Conservation (phyloP, 2,113 vertebrate species). For the Dissostichus mawsoni region DNA sequence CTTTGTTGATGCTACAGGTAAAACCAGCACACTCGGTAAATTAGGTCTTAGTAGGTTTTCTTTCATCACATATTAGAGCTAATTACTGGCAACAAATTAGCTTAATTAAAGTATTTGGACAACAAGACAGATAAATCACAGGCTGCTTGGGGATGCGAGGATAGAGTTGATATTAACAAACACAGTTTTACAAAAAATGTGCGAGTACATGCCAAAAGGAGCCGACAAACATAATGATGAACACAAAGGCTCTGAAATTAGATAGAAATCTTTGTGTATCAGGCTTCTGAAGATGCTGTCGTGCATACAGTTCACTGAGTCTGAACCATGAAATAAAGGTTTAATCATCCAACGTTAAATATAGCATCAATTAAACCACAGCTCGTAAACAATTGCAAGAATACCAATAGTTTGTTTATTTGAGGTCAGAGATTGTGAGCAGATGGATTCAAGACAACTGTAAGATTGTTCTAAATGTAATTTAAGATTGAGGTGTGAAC, state of each 20-base stretch:
- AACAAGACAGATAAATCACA: slow-evolving; percentile 29
- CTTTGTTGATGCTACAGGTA: slow-evolving; percentile 51
- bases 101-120: slow-evolving; percentile 54
- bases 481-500: no score
- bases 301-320: neutral
- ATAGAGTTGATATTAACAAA: slow-evolving; percentile 16
- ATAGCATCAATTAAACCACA: neutral
- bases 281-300: neutral
- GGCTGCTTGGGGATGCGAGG: slow-evolving; percentile 41
- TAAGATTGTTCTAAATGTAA: no score
- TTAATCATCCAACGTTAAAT: neutral
- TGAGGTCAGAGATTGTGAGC: neutral
- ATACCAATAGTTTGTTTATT: neutral
- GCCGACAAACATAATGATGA: neutral
- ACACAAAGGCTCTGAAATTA: neutral
- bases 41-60: slow-evolving; percentile 51
- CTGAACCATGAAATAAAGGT: neutral
- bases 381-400: neutral
- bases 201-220: neutral
- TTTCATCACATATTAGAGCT: slow-evolving; percentile 62
- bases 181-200: neutral
- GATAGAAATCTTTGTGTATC: neutral
- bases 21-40: slow-evolving; percentile 26
- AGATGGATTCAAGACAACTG: neutral
- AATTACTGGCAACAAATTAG: slow-evolving; percentile 61